Conservation (phyloP, 2,888 invertebrate genomes). For the Cephus nigrinus region DNA sequence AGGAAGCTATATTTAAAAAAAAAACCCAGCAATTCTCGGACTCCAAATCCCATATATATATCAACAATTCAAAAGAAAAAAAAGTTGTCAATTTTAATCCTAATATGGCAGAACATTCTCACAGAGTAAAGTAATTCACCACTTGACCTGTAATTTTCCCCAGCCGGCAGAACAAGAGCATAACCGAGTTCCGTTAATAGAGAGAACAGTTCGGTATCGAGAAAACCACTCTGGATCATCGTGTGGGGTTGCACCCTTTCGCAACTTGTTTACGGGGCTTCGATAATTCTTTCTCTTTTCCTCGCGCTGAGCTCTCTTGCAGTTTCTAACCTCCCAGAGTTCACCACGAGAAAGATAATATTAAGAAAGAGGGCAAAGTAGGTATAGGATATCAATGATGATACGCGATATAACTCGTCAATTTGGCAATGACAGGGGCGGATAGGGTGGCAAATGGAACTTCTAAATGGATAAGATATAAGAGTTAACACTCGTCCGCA, state of each 20-base stretch:
- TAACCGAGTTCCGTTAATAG: slow-evolving; percentile 27
- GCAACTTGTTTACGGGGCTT: slow-evolving; percentile 5
- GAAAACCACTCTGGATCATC: slow-evolving; percentile 25
- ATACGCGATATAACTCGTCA: slow-evolving; percentile 46
- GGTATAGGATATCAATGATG: slow-evolving; percentile 36
- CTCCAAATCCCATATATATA: neutral
- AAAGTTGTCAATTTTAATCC: neutral
- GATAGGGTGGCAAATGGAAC: slow-evolving; percentile 48
- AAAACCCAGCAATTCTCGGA: neutral
- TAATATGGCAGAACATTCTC: neutral
- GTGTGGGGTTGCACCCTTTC: slow-evolving; percentile 7
- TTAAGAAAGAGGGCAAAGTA: neutral
- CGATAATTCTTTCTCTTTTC: neutral
- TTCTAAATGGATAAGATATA: slow-evolving; percentile 58
- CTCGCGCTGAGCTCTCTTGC: neutral
- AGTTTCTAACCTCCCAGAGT: neutral
- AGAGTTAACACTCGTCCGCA: slow-evolving; percentile 46
- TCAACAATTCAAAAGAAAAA: neutral
- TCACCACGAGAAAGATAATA: neutral
- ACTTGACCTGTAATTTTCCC: slow-evolving; percentile 4
- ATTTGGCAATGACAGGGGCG: slow-evolving; percentile 47
- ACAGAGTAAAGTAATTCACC: neutral
- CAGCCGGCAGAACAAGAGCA: neutral
- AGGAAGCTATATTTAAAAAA: neutral
- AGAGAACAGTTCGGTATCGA: slow-evolving; percentile 21